Conservation (phyloP, 2,888 invertebrate genomes). For the Sesia bembeciformis region DNA sequence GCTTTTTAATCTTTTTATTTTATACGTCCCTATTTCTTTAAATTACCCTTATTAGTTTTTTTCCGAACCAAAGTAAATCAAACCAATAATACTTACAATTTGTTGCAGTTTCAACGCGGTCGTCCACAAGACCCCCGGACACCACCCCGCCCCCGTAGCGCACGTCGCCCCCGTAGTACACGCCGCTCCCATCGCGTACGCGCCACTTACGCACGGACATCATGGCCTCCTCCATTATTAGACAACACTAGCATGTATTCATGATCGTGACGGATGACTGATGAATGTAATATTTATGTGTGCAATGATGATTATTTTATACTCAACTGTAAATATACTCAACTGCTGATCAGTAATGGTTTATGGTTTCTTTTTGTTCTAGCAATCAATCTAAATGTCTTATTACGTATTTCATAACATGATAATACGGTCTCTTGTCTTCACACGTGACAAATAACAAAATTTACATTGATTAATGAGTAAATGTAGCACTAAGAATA, state of each 20-base stretch:
- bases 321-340: conserved; percentile 65
- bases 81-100: not conserved
- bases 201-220: conserved; percentile 48
- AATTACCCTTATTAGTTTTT: too few species aligned
- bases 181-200: conserved; percentile 38
- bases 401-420: not conserved
- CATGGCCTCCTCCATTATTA: conserved; percentile 56
- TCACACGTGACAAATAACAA: too few species aligned
- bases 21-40: too few species aligned
- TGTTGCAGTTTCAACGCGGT: conserved; percentile 67
- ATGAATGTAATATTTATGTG: conserved; percentile 72
- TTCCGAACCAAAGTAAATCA: too few species aligned
- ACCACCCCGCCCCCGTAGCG: conserved; percentile 58
- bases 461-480: too few species aligned
- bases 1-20: too few species aligned
- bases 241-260: conserved; percentile 33
- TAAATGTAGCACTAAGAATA: too few species aligned
- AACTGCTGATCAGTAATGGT: conserved; percentile 55
- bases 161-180: conserved; percentile 44
- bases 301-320: conserved; percentile 52
- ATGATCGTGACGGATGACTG: conserved; percentile 57
- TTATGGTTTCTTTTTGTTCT: conserved; percentile 5
- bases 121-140: conserved; percentile 67
- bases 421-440: not conserved
- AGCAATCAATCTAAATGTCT: not conserved